Conservation (phyloP, 2,797 vertebrate genomes). For the Gallinago solitaria region DNA sequence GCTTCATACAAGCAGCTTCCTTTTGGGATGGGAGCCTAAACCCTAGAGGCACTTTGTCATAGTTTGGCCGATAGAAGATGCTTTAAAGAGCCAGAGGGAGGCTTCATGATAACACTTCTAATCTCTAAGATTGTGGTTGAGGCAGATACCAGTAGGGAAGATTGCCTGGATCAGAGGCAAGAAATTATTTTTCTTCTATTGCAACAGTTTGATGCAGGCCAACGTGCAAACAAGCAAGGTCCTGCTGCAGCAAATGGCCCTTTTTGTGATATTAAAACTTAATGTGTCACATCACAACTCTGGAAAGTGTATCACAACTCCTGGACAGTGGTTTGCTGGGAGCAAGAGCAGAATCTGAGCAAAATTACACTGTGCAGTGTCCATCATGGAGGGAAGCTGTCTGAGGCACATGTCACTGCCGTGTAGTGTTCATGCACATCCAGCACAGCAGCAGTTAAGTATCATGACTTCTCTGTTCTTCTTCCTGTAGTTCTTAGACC, state of each 20-base stretch:
- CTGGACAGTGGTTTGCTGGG: neutral
- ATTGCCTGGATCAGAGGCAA: neutral
- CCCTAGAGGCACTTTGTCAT: neutral
- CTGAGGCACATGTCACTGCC: neutral
- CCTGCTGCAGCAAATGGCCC: neutral
- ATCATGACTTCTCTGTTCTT: constrained; percentile 6
- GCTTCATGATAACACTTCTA: neutral
- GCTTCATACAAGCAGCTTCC: neutral
- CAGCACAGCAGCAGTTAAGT: neutral
- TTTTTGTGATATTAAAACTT: neutral
- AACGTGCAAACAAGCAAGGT: neutral
- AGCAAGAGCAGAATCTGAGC: neutral
- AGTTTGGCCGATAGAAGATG: neutral
- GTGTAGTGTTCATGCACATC: neutral
- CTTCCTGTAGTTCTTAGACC: constrained; percentile 89
- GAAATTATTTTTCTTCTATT: neutral
- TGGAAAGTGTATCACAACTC: neutral
- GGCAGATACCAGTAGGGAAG: neutral
- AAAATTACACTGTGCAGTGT: neutral
- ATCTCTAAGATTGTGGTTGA: neutral
- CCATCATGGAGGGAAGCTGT: neutral
- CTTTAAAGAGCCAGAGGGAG: neutral
- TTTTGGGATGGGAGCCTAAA: neutral
- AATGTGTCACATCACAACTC: neutral
- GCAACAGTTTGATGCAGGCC: neutral